phyloP scores from a whole-genome alignment of 2,888 invertebrate species.

The Erebia palarica region DNA sequence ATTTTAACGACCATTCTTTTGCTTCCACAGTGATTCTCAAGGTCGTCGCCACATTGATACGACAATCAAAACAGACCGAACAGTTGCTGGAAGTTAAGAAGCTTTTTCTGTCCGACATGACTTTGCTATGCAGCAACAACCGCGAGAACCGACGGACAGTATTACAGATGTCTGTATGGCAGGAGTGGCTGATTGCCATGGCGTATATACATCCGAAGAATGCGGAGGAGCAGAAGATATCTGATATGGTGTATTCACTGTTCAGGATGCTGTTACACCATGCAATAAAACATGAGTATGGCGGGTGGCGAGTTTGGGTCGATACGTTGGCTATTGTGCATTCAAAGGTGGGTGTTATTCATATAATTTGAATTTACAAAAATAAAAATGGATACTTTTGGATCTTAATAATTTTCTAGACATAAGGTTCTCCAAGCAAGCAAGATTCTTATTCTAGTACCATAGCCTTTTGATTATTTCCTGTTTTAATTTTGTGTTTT shows the following conservation, averaged over 20 bases:
- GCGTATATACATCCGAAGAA: slow-evolving; percentile 98
- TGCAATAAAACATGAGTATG: slow-evolving; percentile 99
- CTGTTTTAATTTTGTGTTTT: too few species aligned
- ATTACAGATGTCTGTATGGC: slow-evolving; percentile 99
- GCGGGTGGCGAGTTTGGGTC: slow-evolving; percentile 99
- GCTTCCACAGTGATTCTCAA: slow-evolving; percentile 93
- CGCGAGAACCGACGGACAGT: slow-evolving; percentile 98
- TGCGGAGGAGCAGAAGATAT: slow-evolving; percentile 96
- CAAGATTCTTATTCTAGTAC: too few species aligned
- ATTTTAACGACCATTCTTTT: background rate
- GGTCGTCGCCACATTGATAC: slow-evolving; percentile 97
- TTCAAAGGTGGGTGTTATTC: slow-evolving; percentile 89
- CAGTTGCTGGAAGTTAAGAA: slow-evolving; percentile 96
- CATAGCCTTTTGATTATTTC: too few species aligned
- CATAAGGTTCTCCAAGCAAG: too few species aligned
- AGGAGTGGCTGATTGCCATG: slow-evolving; percentile 98
- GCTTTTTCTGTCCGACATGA: slow-evolving; percentile 98
- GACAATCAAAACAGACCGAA: slow-evolving; percentile 97
- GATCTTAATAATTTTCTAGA: too few species aligned
- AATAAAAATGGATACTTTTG: too few species aligned
- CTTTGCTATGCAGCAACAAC: slow-evolving; percentile 97
- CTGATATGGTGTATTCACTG: slow-evolving; percentile 98
- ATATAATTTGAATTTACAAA: too few species aligned
- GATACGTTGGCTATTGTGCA: slow-evolving; percentile 99
- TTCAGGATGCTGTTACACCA: slow-evolving; percentile 99